These are phyloP conservation scores for Oncorhynchus keta DNA, from an alignment of 2,113 vertebrate species.

Conservation along the genomic window DNA sequence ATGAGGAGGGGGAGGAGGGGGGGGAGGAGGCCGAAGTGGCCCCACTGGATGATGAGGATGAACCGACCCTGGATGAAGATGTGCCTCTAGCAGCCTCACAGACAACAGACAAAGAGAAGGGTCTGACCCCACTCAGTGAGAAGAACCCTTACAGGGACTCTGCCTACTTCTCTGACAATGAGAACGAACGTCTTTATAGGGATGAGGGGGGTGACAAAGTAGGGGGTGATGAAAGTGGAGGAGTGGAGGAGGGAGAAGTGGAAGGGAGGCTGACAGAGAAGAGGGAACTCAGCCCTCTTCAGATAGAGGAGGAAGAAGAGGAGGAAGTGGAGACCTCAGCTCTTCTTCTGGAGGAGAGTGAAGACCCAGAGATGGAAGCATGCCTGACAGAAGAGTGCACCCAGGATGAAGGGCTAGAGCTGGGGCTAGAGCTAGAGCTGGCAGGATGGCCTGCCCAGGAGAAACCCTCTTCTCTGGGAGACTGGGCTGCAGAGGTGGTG, in stretches of 20 bases:
- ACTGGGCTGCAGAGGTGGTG: slow-evolving; percentile 72
- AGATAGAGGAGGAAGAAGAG: slow-evolving; percentile 41
- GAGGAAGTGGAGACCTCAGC: slow-evolving; percentile 24
- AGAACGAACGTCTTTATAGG: slow-evolving; percentile 71
- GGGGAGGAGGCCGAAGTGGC: slow-evolving; percentile 7
- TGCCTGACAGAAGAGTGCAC: slow-evolving; percentile 19
- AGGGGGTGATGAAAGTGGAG: background rate
- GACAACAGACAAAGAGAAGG: slow-evolving; percentile 53
- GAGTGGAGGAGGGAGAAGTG: slow-evolving; percentile 13
- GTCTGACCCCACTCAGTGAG: slow-evolving; percentile 69
- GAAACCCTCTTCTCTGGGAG: slow-evolving; percentile 59
- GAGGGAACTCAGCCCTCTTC: slow-evolving; percentile 14
- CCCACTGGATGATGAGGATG: slow-evolving; percentile 2
- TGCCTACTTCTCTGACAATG: slow-evolving; percentile 94
- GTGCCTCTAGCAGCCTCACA: slow-evolving; percentile 41
- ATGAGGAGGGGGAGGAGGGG: slow-evolving; percentile 48
- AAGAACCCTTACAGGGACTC: slow-evolving; percentile 91
- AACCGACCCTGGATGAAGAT: slow-evolving; percentile 16
- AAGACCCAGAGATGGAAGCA: slow-evolving; percentile 16
- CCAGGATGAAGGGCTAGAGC: slow-evolving; percentile 26
- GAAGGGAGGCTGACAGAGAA: background rate
- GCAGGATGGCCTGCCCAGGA: slow-evolving; percentile 66
- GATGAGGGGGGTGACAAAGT: slow-evolving; percentile 39
- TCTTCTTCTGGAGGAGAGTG: slow-evolving; percentile 1
- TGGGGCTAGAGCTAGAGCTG: slow-evolving; percentile 27